Conservation (phyloP, 2,888 invertebrate genomes). For the Trichopoda pennipes region DNA sequence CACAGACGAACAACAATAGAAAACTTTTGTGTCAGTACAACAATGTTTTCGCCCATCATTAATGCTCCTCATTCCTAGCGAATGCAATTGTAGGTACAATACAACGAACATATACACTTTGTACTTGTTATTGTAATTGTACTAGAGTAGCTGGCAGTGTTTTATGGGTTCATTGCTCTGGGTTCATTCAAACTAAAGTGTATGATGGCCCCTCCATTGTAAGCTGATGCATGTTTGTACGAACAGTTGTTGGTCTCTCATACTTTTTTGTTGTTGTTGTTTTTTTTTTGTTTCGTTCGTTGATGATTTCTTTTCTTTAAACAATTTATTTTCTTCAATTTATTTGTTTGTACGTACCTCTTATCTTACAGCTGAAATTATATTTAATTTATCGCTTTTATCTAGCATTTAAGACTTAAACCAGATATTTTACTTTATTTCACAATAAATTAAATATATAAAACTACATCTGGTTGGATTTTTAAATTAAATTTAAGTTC, state of each 20-base stretch:
- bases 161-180: slow-evolving; percentile 61
- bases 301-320: slow-evolving; percentile 28
- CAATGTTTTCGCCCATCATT: slow-evolving; percentile 37
- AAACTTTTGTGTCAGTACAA: slow-evolving; percentile 11
- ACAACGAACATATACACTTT: slow-evolving; percentile 9
- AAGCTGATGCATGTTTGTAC: slow-evolving; percentile 24
- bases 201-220: slow-evolving; percentile 60
- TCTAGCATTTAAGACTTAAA: slow-evolving; percentile 48
- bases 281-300: neutral
- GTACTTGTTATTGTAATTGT: slow-evolving; percentile 14
- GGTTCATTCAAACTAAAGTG: slow-evolving; percentile 53
- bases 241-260: slow-evolving; percentile 21
- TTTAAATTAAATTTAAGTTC: neutral
- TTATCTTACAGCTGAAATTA: slow-evolving; percentile 57
- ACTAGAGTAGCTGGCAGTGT: slow-evolving; percentile 40
- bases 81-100: neutral
- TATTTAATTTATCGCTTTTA: slow-evolving; percentile 59
- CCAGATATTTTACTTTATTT: slow-evolving; percentile 22
- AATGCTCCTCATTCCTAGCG: slow-evolving; percentile 24
- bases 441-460: slow-evolving; percentile 10
- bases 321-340: slow-evolving; percentile 54
- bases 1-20: slow-evolving; percentile 4
- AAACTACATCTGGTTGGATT: slow-evolving; percentile 7
- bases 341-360: slow-evolving; percentile 39
- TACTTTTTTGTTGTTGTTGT: neutral